Evolutionary conservation across 2,113 vertebrate species (phyloP).

Genomic region (Lophius piscatorius): DNA sequence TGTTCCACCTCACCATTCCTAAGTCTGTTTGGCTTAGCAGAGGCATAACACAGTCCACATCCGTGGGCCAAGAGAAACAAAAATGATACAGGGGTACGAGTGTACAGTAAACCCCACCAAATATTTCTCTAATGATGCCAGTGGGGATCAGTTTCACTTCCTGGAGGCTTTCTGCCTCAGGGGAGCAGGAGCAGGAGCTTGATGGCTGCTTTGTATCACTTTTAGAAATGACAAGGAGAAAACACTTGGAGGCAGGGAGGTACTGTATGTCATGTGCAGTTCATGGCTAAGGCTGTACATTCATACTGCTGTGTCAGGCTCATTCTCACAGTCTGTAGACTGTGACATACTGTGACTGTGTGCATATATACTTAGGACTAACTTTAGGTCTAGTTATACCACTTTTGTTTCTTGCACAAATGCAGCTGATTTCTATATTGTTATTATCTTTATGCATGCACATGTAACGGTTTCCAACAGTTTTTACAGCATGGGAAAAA

Average conservation of each 20-base stretch:
- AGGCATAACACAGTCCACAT: constrained; percentile 70
- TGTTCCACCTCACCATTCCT: constrained; percentile 66
- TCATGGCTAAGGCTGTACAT: not conserved
- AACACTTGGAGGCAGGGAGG: not conserved
- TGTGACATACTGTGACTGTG: no score
- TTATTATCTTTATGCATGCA: no score
- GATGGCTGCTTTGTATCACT: constrained; percentile 35
- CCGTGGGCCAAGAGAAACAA: constrained; percentile 78
- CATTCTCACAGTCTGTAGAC: not conserved
- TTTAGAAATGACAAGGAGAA: constrained; percentile 1
- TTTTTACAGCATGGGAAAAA: no score
- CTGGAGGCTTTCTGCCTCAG: constrained; percentile 48
- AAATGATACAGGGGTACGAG: constrained; percentile 74
- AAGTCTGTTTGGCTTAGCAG: constrained; percentile 79
- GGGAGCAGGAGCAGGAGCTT: constrained; percentile 17
- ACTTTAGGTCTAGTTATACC: no score
- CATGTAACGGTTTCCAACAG: no score
- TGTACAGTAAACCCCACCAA: constrained; percentile 62
- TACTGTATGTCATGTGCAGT: not conserved
- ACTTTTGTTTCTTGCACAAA: no score
- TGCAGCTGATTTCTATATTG: no score
- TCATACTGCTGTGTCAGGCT: not conserved
- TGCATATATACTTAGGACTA: no score
- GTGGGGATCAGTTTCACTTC: constrained; percentile 73
- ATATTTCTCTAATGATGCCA: constrained; percentile 79